Evolutionary conservation across 2,113 vertebrate genomes (phyloP).

Genomic region (Poecile atricapillus): DNA sequence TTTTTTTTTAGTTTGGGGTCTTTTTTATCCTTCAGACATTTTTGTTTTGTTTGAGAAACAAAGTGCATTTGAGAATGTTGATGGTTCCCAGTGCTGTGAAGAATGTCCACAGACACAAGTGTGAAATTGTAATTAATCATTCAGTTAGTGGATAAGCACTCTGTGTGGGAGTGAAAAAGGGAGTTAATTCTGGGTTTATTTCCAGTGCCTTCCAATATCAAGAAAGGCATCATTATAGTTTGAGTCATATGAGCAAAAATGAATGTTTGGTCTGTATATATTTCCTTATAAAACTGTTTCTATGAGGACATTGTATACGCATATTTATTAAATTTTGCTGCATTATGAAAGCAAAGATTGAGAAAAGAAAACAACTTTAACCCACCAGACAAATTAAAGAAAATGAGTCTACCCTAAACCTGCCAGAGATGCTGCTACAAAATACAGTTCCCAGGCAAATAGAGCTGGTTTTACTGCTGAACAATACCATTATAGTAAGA

Average conservation of each 20-base stretch:
- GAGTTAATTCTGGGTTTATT: neutral
- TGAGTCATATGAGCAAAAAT: neutral
- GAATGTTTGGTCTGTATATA: neutral
- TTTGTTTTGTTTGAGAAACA: neutral
- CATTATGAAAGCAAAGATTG: neutral
- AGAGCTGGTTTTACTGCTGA: neutral
- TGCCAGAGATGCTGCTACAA: neutral
- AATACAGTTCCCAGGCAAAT: neutral
- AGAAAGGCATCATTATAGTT: neutral
- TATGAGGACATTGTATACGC: neutral
- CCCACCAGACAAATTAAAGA: neutral
- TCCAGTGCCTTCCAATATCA: neutral
- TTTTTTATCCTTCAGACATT: neutral
- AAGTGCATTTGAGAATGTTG: neutral
- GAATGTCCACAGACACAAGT: neutral
- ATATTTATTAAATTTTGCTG: neutral
- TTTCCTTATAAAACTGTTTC: neutral
- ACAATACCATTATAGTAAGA: neutral
- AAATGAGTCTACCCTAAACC: neutral
- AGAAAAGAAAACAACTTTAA: neutral
- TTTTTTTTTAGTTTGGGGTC: fast-evolving
- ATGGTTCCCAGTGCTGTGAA: neutral
- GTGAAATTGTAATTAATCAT: neutral
- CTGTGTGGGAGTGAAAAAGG: neutral
- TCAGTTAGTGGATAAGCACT: neutral